Base-by-base conservation (phyloP, 1,140 invertebrate species). In the Trichomalopsis sarcophagae region DNA sequence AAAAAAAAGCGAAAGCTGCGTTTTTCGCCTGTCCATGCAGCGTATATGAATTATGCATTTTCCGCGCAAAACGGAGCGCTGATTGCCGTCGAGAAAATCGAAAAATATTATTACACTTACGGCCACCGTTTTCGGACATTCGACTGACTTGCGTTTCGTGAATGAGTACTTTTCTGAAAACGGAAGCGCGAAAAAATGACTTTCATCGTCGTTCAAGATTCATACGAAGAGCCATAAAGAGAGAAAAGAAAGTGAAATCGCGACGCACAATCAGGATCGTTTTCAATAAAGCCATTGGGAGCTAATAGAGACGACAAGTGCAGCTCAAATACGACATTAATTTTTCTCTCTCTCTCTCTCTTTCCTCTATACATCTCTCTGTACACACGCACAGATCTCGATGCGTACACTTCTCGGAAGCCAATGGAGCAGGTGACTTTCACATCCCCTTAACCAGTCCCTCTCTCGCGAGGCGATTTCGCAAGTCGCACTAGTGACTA, bases 31-130 rank as follows among this genome's bases (percentile, higher is more conserved):
- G 68, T 81, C 73, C 50, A 50, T 4, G 33, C 27, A 27, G 27
- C 55, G 7, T 55, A 74, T 55, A 74, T 81, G 69, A 74, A 81
- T 81, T 55, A 81, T 81, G 69, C 47, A 74, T 74, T 55, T 73
- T 55, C n/a, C 14, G 50, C 6, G 44, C 36, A 75, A 17, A 33
- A 17, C 23, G 14, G 17, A 4, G 33, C n/a, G n/a, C 23, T 81
- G n/a, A 71, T 47, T 30, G 68, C 36, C 40, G 9, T 17, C 71
- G 71, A 47, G 10, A 7, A 44, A 69, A 80, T 68, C n/a, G 71
- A 36, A 27, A 17, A 6, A 74, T 11, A 10, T 36, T 44, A 27
- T 44, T 74, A 36, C 13, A 40, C 36, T 40, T 44, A 74, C 33
- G 71, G 33, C 0, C 36, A 1, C 1, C 33, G 17, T 74, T 74